Conservation (phyloP, 2,888 invertebrate genomes). For the Xestia c-nigrum region DNA sequence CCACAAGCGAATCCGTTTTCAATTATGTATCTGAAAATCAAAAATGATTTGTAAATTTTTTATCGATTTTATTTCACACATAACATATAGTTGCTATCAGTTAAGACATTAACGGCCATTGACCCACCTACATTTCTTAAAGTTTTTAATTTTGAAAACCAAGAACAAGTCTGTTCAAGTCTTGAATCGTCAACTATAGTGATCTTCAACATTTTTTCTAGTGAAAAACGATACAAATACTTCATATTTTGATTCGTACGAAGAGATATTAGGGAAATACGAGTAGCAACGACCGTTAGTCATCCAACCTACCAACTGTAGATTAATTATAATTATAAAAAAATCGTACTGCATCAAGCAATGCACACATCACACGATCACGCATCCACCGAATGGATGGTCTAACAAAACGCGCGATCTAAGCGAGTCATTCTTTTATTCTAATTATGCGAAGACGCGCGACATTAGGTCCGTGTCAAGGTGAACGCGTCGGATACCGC, state of each 20-base stretch:
- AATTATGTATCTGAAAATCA: background rate
- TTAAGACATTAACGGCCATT: no score
- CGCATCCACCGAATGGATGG: slow-evolving; percentile 71
- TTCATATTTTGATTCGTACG: no score
- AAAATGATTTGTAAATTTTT: background rate
- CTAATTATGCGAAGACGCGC: slow-evolving; percentile 78
- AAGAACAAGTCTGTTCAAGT: no score
- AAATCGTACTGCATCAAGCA: slow-evolving; percentile 40
- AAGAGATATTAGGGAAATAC: no score
- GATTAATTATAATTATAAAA: background rate
- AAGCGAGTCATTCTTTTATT: slow-evolving; percentile 75
- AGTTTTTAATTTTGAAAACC: no score
- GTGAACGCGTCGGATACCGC: slow-evolving; percentile 73
- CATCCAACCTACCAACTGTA: no score
- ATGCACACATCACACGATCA: slow-evolving; percentile 68
- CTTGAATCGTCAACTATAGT: no score
- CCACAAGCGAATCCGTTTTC: background rate
- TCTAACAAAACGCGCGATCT: slow-evolving; percentile 60
- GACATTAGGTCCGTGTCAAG: slow-evolving; percentile 84
- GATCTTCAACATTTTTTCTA: no score
- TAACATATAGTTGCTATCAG: no score
- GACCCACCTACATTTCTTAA: no score
- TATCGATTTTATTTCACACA: background rate
- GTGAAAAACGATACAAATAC: no score
- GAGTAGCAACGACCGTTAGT: no score